Evolutionary conservation across 2,797 vertebrate species (phyloP).

Genomic region (Hypotaenidia philippensis): DNA sequence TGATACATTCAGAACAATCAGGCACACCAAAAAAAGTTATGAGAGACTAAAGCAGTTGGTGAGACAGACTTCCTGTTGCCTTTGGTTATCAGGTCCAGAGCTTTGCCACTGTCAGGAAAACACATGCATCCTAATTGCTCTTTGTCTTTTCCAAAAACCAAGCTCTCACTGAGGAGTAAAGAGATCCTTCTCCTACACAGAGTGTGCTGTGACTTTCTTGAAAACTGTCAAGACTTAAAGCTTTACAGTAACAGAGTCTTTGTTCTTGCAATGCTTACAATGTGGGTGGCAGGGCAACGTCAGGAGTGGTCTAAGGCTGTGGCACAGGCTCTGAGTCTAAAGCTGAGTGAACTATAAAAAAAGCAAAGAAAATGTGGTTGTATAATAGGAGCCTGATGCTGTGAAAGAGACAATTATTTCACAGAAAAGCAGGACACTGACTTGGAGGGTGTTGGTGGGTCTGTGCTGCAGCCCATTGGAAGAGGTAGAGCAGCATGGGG

Average conservation of each 20-base stretch:
- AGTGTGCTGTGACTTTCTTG: not conserved
- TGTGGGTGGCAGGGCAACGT: constrained; percentile 60
- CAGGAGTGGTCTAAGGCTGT: constrained; percentile 36
- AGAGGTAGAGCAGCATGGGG: not conserved
- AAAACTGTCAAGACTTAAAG: not conserved
- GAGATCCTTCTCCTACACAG: not conserved
- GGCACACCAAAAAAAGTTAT: not conserved
- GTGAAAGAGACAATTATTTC: not conserved
- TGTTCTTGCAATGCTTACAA: constrained; percentile 28
- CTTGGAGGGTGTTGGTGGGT: not conserved
- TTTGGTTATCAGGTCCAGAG: not conserved
- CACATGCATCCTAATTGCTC: not conserved
- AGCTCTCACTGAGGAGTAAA: not conserved
- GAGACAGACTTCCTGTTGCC: not conserved
- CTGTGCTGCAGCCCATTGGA: not conserved
- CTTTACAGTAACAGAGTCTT: constrained; percentile 58
- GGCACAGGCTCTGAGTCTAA: not conserved
- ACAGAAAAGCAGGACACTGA: not conserved
- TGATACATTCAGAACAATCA: not conserved
- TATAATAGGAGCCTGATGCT: constrained; percentile 11
- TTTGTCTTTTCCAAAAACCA: not conserved
- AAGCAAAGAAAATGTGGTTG: constrained; percentile 28
- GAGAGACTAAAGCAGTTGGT: not conserved
- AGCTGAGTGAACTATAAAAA: constrained; percentile 19
- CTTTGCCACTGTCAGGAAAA: not conserved